phyloP scores from a whole-genome alignment of 2,888 invertebrate genomes.

The Chymomyza caudatula region DNA sequence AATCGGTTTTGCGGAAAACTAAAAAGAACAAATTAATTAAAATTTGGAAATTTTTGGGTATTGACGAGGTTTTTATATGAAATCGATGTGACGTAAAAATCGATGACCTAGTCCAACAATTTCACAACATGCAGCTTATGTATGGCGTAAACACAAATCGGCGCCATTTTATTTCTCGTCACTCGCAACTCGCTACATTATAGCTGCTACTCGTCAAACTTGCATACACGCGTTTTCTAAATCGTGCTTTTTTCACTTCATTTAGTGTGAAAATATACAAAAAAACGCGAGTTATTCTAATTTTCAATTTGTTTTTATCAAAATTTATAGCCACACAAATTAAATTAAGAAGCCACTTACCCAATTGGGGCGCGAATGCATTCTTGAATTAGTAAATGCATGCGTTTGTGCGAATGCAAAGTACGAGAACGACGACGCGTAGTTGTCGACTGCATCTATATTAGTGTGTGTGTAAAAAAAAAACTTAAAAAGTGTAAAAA shows the following conservation, averaged over 20 bases:
- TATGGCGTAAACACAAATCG: slow-evolving; percentile 28
- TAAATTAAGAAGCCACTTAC: too few species aligned
- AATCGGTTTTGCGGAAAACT: too few species aligned
- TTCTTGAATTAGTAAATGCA: neutral
- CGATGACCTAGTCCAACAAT: too few species aligned
- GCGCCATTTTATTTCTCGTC: slow-evolving; percentile 51
- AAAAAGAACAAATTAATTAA: too few species aligned
- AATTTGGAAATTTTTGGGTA: too few species aligned
- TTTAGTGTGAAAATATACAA: slow-evolving; percentile 37
- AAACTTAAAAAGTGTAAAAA: neutral
- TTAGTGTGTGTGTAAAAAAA: slow-evolving; percentile 28
- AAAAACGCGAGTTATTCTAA: too few species aligned
- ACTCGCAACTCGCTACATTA: slow-evolving; percentile 35
- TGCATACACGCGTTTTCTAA: slow-evolving; percentile 62
- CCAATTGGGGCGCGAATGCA: too few species aligned
- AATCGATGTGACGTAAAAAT: too few species aligned
- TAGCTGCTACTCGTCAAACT: slow-evolving; percentile 46
- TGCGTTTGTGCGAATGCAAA: slow-evolving; percentile 39
- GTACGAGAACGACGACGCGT: slow-evolving; percentile 53
- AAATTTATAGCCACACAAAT: too few species aligned
- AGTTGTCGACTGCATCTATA: slow-evolving; percentile 49
- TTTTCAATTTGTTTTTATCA: neutral
- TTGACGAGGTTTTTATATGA: too few species aligned
- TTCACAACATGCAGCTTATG: neutral
- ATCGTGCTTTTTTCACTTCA: slow-evolving; percentile 66